Conservation (phyloP, 1,140 invertebrate genomes). For the Aphelinus atriplicis region DNA sequence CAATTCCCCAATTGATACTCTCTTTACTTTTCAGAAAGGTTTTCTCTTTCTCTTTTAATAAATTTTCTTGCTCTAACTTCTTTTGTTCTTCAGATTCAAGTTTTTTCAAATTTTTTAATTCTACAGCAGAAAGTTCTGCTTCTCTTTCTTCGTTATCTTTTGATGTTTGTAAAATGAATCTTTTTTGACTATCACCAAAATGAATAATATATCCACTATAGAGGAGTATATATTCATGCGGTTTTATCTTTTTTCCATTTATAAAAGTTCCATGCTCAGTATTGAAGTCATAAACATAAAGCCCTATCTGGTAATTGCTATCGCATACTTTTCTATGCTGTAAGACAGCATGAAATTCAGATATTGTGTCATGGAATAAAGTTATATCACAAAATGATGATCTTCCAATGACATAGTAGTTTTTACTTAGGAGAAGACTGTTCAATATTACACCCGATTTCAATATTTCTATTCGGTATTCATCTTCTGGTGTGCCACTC, state of each 20-base stretch:
- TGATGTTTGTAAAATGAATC: slow-evolving; percentile 46
- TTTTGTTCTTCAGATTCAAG: slow-evolving; percentile 67
- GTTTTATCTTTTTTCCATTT: slow-evolving; percentile 1
- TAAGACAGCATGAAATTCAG: slow-evolving; percentile 16
- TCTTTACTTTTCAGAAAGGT: slow-evolving; percentile 66
- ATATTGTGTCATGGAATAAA: slow-evolving; percentile 15
- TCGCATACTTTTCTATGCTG: slow-evolving; percentile 13
- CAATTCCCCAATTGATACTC: slow-evolving; percentile 91
- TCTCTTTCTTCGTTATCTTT: slow-evolving; percentile 44
- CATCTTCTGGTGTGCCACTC: slow-evolving; percentile 12
- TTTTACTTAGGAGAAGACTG: slow-evolving; percentile 10
- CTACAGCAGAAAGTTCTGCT: slow-evolving; percentile 44
- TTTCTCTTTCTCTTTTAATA: slow-evolving; percentile 63
- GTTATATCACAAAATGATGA: slow-evolving; percentile 12
- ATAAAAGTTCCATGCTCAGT: slow-evolving; percentile 5
- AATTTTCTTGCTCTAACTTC: slow-evolving; percentile 62
- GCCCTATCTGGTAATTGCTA: slow-evolving; percentile 4
- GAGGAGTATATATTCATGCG: slow-evolving; percentile 30
- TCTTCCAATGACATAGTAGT: slow-evolving; percentile 19
- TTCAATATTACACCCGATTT: slow-evolving; percentile 13
- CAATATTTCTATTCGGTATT: slow-evolving; percentile 16
- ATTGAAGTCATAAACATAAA: slow-evolving; percentile 26
- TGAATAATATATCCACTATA: slow-evolving; percentile 47
- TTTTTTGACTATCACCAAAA: slow-evolving; percentile 38
- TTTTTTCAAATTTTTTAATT: slow-evolving; percentile 65